Percentiles rank a stretch among this genome's conserved stretches.
These are phyloP conservation scores for Hippocampus zosterae DNA, from an alignment of 2,113 vertebrate species.

Conservation along the genomic window DNA sequence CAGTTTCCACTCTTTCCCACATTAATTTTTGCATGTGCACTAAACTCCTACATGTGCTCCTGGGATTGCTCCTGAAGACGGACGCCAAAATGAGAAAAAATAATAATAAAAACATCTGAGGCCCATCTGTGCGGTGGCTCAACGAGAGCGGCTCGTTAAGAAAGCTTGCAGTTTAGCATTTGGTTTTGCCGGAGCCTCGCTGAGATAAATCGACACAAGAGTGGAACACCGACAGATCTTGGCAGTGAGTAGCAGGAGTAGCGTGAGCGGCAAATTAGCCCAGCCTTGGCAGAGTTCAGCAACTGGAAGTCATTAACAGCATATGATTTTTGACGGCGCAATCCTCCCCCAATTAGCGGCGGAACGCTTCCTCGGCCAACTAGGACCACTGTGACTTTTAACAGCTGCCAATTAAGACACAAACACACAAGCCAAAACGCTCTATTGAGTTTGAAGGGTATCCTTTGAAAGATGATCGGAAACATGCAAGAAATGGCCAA, in stretches of 20 bases:
- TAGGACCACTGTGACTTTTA: neutral
- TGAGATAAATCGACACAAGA: slow-evolving; percentile 34
- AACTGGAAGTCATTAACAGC: slow-evolving; percentile 66
- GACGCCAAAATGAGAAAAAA: neutral
- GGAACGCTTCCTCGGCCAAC: slow-evolving; percentile 16
- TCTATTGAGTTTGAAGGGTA: neutral
- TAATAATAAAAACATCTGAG: slow-evolving; percentile 36
- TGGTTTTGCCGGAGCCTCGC: slow-evolving; percentile 18
- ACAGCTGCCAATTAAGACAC: slow-evolving; percentile 12
- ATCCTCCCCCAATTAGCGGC: slow-evolving; percentile 54
- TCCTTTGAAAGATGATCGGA: neutral
- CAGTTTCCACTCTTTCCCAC: neutral
- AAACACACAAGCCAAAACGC: neutral
- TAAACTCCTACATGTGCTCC: slow-evolving; percentile 1
- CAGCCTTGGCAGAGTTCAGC: slow-evolving; percentile 37
- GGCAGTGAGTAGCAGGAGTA: slow-evolving; percentile 1
- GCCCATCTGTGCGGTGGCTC: slow-evolving; percentile 29
- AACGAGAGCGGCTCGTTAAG: slow-evolving; percentile 33
- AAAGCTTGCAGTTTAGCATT: slow-evolving; percentile 25
- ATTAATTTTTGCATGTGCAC: neutral
- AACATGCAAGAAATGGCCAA: neutral
- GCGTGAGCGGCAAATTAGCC: slow-evolving; percentile 16
- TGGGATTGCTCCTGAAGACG: neutral
- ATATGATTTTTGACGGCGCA: slow-evolving; percentile 56
- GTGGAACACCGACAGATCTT: slow-evolving; percentile 5